Base-by-base conservation (phyloP, 2,113 vertebrate genomes). In the Engraulis encrasicolus region DNA sequence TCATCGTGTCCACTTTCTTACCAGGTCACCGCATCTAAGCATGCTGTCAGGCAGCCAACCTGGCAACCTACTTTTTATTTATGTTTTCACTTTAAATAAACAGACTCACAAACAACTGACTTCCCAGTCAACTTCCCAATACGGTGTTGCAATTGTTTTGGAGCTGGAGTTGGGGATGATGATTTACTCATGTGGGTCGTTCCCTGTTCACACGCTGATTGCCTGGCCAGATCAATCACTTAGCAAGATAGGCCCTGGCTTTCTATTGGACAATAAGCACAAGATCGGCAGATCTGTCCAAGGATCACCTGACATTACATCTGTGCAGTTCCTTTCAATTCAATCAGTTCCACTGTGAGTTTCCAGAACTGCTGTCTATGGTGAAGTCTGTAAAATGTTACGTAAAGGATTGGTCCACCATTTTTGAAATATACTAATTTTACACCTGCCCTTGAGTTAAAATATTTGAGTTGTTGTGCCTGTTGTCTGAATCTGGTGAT, bases 1-100 rank as follows among this genome's bases (percentile, higher is more conserved):
- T n/a, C 54, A 23, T 23, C 27, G 54, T 52, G 17, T 52, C 17
- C 0, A 52, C 89, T 86, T 87, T 89, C 86, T n/a, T n/a, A n/a
- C n/a, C n/a, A n/a, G n/a, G n/a, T n/a, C n/a, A n/a, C n/a, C n/a
- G n/a, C n/a, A n/a, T n/a, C n/a, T n/a, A n/a, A n/a, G 89, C 84
- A 48, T 6, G 0, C 15, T 19, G 83, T 87, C 90, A 84, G 84
- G 0, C 15, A 17, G 83, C 86, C 90, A 84, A 83, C 90, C 89
- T 90, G 40, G 48, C 89, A 48, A 90, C 90, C 82, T 27, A 78
- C 66, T 37, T 77, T 49, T 77, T 49, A 20, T 49, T 80, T 49
- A 23, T 45, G 17, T 37, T 40, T 45, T 18, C 49, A 48, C 38
- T 48, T 50, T 40, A 50, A 27, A 23, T 31, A 45, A 45, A 45